phyloP scores from a whole-genome alignment of 2,888 invertebrate species.

The Parnassius smintheus region DNA sequence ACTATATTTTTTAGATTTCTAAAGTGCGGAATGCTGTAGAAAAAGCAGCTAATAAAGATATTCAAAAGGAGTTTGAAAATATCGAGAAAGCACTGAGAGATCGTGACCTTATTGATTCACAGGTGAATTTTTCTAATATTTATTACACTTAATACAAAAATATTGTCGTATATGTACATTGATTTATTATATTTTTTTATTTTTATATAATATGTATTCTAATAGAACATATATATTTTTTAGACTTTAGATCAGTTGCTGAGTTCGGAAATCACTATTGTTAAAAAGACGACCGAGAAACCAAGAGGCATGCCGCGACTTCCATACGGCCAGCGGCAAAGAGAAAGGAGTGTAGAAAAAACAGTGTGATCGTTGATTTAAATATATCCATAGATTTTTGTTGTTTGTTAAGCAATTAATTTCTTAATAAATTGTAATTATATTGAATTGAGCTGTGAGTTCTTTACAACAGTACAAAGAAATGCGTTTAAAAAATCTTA shows the following conservation, averaged over 20 bases:
- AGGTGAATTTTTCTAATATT: constrained; percentile 46
- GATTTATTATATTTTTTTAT: no score
- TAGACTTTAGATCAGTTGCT: constrained; percentile 21
- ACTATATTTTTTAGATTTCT: constrained; percentile 64
- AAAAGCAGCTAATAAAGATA: constrained; percentile 72
- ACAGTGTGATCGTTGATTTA: constrained; percentile 1
- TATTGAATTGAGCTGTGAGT: no score
- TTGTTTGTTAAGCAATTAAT: not conserved
- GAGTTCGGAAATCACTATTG: constrained; percentile 18
- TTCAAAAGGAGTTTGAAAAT: constrained; percentile 77
- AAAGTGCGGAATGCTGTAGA: constrained; percentile 71
- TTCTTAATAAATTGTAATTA: not conserved
- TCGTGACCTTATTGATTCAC: constrained; percentile 71
- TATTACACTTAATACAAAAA: no score
- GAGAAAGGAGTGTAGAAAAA: not conserved
- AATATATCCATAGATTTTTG: not conserved
- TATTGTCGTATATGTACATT: no score
- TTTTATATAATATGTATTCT: no score
- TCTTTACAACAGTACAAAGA: no score
- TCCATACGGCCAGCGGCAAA: constrained; percentile 13
- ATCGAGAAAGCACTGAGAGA: constrained; percentile 78
- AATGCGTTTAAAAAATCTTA: no score
- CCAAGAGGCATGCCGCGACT: constrained; percentile 19
- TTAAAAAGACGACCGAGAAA: not conserved
- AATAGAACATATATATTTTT: not conserved